Evolutionary conservation across 2,888 invertebrate genomes (phyloP), one percentile per base, ranked within the genome.

Genomic region (Sicus ferrugineus): DNA sequence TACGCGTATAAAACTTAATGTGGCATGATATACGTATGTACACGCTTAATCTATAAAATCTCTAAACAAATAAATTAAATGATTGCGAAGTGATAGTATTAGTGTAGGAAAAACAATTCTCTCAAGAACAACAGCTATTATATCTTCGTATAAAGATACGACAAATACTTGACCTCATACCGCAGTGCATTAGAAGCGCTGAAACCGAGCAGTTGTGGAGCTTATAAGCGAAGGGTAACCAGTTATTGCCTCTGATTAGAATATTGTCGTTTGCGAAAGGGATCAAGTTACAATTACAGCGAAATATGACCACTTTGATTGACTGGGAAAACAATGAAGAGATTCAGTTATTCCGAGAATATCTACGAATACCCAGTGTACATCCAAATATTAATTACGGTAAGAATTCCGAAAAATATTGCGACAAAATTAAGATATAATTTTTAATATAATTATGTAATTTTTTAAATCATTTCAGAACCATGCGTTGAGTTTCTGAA

Each of bases 371-470:
- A 77, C 92, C 94, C 9, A 94, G 94, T 67, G 94, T 96, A 0
- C 96, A 96, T 78, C 96, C 97, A 0, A 86, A 93, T 79, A 88
- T 95, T 5, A 89, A 96, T 83, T 97, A 97, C 83, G 91, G 96
- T 95, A 86, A 89, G 83, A 46, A 46, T 46, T 3, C 46, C n/a
- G 38, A 34, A 34, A 34, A 11, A 34, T 11, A 34, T 34, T 11
- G 11, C n/a, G n/a, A n/a, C n/a, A n/a, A n/a, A n/a, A n/a, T n/a
- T n/a, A n/a, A n/a, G n/a, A n/a, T n/a, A n/a, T 76, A 34, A 66
- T 30, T n/a, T n/a, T 34, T 9, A 7, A 34, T 34, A 34, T 2
- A 34, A 7, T 34, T 34, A 34, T 34, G 34, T 2, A 34, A 9
- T 9, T n/a, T n/a, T n/a, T n/a, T n/a, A n/a, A n/a, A n/a, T 21